Evolutionary conservation across 2,113 vertebrate species (phyloP), one percentile per base, ranked within the genome.

Genomic region (Peromyscus polionotus): DNA sequence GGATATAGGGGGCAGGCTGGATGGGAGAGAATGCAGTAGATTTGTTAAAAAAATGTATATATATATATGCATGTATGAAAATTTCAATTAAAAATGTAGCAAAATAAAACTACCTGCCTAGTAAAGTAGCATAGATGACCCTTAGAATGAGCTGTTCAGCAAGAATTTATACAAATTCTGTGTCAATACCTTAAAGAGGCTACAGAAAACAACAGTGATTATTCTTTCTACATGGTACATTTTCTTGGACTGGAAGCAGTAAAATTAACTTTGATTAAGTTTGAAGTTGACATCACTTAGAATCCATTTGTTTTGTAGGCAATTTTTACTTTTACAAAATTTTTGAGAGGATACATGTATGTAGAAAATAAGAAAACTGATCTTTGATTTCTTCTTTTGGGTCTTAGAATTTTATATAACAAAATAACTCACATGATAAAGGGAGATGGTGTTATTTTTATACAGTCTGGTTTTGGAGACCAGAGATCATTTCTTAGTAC

Each of bases 231-330:
- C 57, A 33, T 0, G 12, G 72, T 5, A 26, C 45, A 39, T 36
- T 97, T 96, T 88, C 72, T 70, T 97, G 10, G 0, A 51, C 76
- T n/a, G 88, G 20, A 70, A 80, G 83, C 24, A 4, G 84, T 51
- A 63, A 61, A 17, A 61, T 93, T 93, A 93, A 93, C 94, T 87
- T 54, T 45, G 63, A 94, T 95, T 95, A 42, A 75, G 5, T 45
- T 77, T 0, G 0, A 94, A 96, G 90, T 85, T 93, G 83, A 6
- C 1, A 96, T 31, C 48, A 9, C 0, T 28, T 16, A 90, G 84
- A 96, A 73, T 6, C 80, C 85, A 73, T 19, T 79, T 80, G 45
- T 31, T 92, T 92, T 72, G 33, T 36, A 88, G 33, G 28, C 36
- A 45, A 85, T n/a, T 70, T 83, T 65, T 76, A 88, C 57, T 84